Conservation (phyloP, 2,797 vertebrate genomes). For the Sebastes taczanowskii region DNA sequence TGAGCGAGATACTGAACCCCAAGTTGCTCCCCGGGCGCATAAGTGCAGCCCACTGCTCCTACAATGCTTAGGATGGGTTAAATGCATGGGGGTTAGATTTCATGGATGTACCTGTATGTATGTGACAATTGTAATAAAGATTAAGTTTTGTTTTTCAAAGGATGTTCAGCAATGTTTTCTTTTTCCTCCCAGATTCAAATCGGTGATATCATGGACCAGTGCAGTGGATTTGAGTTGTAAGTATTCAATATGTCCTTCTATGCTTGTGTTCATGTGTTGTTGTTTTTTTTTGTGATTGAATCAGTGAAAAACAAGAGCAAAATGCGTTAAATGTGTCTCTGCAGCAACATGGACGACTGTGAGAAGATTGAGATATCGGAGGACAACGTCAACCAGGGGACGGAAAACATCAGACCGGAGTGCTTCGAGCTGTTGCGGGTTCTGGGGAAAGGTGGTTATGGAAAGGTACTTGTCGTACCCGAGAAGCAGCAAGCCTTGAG, state of each 20-base stretch:
- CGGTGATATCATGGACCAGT: constrained; percentile 97
- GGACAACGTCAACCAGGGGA: constrained; percentile 96
- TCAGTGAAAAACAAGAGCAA: background rate
- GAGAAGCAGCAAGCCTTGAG: background rate
- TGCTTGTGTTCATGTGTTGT: background rate
- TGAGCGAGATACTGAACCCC: no score
- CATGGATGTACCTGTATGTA: no score
- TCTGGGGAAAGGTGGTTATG: constrained; percentile 97
- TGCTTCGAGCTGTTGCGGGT: constrained; percentile 96
- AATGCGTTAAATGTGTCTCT: constrained; percentile 8
- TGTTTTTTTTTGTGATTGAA: background rate
- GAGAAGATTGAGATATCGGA: constrained; percentile 99
- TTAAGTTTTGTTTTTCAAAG: no score
- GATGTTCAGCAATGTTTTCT: background rate
- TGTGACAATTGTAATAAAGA: no score
- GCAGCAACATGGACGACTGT: constrained; percentile 97
- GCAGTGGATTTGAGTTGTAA: constrained; percentile 98
- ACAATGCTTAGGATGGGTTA: no score
- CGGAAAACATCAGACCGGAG: constrained; percentile 96
- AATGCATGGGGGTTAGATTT: no score
- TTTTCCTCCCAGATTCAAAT: constrained; percentile 84
- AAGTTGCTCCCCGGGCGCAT: no score
- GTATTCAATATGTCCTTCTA: constrained; percentile 59
- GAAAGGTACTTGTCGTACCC: constrained; percentile 86
- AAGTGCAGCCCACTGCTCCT: no score